These are phyloP conservation scores for Triplophysa rosa DNA, from an alignment of 2,113 vertebrate species.

Conservation along the genomic window DNA sequence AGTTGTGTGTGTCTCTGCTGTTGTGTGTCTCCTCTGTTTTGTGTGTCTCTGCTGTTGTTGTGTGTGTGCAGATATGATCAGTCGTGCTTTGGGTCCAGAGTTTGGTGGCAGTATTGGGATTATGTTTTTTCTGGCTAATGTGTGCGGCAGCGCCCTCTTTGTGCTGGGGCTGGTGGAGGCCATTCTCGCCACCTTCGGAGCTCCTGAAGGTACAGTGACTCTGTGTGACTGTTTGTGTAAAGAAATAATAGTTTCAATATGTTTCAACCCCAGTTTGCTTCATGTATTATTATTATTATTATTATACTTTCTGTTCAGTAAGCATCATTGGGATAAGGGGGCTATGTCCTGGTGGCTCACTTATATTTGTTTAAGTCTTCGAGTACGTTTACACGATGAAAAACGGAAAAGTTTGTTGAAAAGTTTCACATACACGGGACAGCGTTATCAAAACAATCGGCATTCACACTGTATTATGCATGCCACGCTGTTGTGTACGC, in stretches of 20 bases:
- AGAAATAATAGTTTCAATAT: not conserved
- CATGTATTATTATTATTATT: too few species aligned
- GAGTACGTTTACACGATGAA: too few species aligned
- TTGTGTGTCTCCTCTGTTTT: not conserved
- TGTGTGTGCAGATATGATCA: constrained; percentile 85
- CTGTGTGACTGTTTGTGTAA: not conserved
- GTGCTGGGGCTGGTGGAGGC: constrained; percentile 89
- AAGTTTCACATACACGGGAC: too few species aligned
- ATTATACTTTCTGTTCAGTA: too few species aligned
- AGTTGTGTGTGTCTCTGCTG: not conserved
- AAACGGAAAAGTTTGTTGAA: too few species aligned
- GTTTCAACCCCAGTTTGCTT: too few species aligned
- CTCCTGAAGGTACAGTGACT: constrained; percentile 69
- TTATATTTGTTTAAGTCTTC: too few species aligned
- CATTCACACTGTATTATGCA: too few species aligned
- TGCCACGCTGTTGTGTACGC: too few species aligned
- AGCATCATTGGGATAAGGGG: too few species aligned
- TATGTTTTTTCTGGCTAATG: constrained; percentile 92
- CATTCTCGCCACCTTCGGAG: constrained; percentile 80
- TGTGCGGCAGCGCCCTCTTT: constrained; percentile 85
- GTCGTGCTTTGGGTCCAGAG: constrained; percentile 87
- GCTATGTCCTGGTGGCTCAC: too few species aligned
- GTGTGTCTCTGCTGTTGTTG: constrained; percentile 57
- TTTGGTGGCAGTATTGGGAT: constrained; percentile 90
- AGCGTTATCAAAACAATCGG: too few species aligned